These are phyloP conservation scores for Acheta domesticus DNA, from an alignment of 2,888 invertebrate species.

Conservation along the genomic window DNA sequence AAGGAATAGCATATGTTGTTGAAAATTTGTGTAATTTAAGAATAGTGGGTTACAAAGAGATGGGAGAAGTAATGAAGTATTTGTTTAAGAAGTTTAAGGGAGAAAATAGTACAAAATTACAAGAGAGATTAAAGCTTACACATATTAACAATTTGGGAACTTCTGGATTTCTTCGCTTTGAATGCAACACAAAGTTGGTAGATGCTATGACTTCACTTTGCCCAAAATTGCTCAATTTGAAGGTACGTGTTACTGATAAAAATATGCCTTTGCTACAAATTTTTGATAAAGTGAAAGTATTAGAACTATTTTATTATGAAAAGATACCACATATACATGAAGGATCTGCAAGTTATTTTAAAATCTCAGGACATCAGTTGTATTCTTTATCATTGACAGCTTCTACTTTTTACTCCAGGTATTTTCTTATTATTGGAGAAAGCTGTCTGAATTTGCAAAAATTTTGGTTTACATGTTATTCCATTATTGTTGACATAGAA, in stretches of 20 bases:
- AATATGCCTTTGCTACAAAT: neutral
- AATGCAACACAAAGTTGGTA: neutral
- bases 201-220: neutral
- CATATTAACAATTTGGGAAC: slow-evolving; percentile 3
- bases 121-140: neutral
- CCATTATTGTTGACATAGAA: neutral
- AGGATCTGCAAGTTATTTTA: neutral
- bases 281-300: neutral
- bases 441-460: neutral
- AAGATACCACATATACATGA: neutral
- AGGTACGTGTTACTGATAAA: neutral
- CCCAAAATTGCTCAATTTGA: neutral
- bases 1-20: neutral
- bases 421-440: neutral
- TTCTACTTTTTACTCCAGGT: neutral
- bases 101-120: neutral
- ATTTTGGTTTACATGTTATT: neutral
- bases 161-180: neutral
- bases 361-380: neutral
- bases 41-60: neutral
- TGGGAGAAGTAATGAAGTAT: neutral
- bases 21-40: neutral
- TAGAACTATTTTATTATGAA: neutral
- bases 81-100: neutral
- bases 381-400: neutral